Conservation (phyloP, 2,797 vertebrate species). For the Oryzias sinensis region DNA sequence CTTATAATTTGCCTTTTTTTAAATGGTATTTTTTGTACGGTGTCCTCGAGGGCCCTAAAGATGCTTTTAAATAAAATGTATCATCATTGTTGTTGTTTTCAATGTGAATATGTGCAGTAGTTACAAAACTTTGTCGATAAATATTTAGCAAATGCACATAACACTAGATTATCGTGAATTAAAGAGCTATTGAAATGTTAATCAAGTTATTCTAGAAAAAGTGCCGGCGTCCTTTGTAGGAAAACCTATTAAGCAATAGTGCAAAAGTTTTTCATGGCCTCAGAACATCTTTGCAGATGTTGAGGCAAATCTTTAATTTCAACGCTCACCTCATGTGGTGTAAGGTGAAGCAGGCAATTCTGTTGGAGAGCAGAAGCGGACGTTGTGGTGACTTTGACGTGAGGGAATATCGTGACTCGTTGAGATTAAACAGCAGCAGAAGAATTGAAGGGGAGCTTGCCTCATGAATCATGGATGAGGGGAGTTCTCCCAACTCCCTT, state of each 20-base stretch:
- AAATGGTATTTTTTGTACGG: no score
- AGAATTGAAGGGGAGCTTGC: constrained; percentile 59
- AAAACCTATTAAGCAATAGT: not conserved
- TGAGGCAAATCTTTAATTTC: constrained; percentile 31
- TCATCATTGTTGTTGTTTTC: no score
- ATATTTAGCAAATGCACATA: no score
- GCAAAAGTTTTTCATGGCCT: constrained; percentile 7
- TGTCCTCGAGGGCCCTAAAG: no score
- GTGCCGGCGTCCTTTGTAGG: constrained; percentile 7
- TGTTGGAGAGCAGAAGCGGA: constrained; percentile 46
- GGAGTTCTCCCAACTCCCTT: constrained; percentile 51
- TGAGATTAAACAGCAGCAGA: constrained; percentile 71
- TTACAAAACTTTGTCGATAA: no score
- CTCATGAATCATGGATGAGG: constrained; percentile 57
- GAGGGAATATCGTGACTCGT: constrained; percentile 48
- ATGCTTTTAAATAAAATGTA: no score
- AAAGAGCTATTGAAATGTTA: not conserved
- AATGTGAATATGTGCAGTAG: no score
- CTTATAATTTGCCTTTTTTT: no score
- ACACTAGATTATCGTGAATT: no score
- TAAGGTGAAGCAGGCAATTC: constrained; percentile 47
- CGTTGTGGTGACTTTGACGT: constrained; percentile 61
- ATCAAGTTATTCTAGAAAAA: not conserved
- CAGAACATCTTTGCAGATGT: constrained; percentile 11
- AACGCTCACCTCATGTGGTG: constrained; percentile 31